These are phyloP conservation scores for Leptopterna dolabrata DNA, from an alignment of 2,888 invertebrate species.

Conservation along the genomic window DNA sequence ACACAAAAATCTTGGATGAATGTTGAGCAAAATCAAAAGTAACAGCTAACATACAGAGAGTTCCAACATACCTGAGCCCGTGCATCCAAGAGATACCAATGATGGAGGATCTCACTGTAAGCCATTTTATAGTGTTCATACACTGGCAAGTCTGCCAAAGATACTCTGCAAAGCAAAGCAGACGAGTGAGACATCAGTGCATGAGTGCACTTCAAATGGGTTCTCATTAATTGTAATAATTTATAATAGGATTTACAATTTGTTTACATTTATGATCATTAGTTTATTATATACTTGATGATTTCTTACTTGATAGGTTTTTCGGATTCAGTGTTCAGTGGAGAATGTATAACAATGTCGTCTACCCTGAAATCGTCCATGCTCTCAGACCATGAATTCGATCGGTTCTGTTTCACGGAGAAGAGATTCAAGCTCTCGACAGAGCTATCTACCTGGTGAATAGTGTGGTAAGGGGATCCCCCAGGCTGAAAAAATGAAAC, in stretches of 20 bases:
- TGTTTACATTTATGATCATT: too few species aligned
- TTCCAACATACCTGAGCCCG: slow-evolving; percentile 71
- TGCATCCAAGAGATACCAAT: slow-evolving; percentile 84
- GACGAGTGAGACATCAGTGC: background rate
- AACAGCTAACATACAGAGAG: too few species aligned
- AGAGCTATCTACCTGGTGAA: slow-evolving; percentile 83
- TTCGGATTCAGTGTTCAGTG: slow-evolving; percentile 57
- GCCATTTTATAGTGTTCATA: slow-evolving; percentile 76
- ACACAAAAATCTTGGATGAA: too few species aligned
- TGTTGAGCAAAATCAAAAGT: too few species aligned
- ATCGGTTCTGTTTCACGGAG: slow-evolving; percentile 77
- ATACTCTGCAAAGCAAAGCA: background rate
- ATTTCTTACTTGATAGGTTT: slow-evolving; percentile 57
- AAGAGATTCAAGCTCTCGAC: slow-evolving; percentile 83
- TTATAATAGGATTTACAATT: too few species aligned
- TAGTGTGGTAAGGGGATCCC: slow-evolving; percentile 91
- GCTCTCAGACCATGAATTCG: slow-evolving; percentile 89
- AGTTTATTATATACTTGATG: too few species aligned
- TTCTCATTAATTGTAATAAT: too few species aligned
- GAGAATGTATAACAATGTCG: slow-evolving; percentile 61
- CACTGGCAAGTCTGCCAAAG: slow-evolving; percentile 9
- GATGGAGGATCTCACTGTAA: slow-evolving; percentile 89
- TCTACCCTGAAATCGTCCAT: slow-evolving; percentile 74
- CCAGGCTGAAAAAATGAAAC: slow-evolving; percentile 71
- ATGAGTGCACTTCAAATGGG: background rate